Percentiles rank a stretch among this genome's conserved stretches.
These are phyloP conservation scores for Tinea semifulvella DNA, from an alignment of 2,888 invertebrate species.

Conservation along the genomic window DNA sequence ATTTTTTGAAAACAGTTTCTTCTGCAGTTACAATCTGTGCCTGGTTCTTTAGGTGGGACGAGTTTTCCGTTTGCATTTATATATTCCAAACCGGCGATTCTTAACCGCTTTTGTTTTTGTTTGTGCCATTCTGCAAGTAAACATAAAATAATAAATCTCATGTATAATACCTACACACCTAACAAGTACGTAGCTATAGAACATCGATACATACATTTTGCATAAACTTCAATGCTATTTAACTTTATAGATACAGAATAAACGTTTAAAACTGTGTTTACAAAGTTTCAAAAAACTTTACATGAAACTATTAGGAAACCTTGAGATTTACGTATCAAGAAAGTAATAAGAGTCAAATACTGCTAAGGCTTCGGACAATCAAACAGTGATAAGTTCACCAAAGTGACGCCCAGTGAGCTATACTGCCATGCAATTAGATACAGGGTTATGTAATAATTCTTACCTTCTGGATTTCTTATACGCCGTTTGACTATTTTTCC, in stretches of 20 bases:
- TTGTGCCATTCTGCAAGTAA: conserved; percentile 64
- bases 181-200: neutral
- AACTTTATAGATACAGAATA: too few relatives aligned
- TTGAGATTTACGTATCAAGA: conserved; percentile 32
- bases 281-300: neutral
- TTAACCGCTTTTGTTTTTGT: conserved; percentile 63
- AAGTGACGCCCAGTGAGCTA: neutral
- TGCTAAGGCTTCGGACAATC: conserved; percentile 22
- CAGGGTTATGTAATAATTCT: conserved; percentile 19
- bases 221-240: too few relatives aligned
- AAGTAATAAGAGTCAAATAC: conserved; percentile 59
- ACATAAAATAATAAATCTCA: neutral
- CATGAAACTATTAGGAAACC: neutral
- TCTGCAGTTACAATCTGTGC: conserved; percentile 62
- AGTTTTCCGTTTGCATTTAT: conserved; percentile 66
- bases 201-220: too few relatives aligned
- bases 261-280: neutral
- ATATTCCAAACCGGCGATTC: conserved; percentile 64
- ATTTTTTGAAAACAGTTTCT: conserved; percentile 61
- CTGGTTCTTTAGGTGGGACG: conserved; percentile 63
- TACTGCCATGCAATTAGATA: neutral
- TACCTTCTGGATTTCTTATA: conserved; percentile 59
- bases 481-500: conserved; percentile 60
- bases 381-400: conserved; percentile 15
- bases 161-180: neutral